Conservation (phyloP, 2,888 invertebrate species). For the Exocentrus adspersus region DNA sequence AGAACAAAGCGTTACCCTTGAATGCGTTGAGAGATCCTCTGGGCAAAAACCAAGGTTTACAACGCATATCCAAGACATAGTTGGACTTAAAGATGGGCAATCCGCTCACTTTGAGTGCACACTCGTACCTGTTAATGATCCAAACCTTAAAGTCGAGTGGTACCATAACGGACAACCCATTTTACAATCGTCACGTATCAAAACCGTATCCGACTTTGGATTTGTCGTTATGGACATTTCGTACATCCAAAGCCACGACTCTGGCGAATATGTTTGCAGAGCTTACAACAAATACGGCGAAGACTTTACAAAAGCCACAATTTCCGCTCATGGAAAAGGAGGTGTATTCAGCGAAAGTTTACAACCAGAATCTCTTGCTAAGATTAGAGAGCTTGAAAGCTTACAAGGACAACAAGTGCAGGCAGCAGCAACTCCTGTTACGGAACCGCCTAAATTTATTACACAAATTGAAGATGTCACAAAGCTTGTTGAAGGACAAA, state of each 20-base stretch:
- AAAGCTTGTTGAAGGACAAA: constrained; percentile 92
- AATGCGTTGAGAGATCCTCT: constrained; percentile 84
- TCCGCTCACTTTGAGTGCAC: constrained; percentile 96
- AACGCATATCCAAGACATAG: constrained; percentile 84
- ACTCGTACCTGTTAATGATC: constrained; percentile 92
- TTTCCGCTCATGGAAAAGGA: constrained; percentile 84
- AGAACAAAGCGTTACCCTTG: constrained; percentile 84
- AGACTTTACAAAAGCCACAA: constrained; percentile 86
- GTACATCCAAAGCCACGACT: constrained; percentile 92
- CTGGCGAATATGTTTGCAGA: constrained; percentile 92
- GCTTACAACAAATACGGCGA: constrained; percentile 93
- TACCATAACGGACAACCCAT: constrained; percentile 93
- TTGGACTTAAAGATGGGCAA: constrained; percentile 90
- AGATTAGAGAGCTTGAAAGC: constrained; percentile 87
- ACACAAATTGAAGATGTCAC: constrained; percentile 87
- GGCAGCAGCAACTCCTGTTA: constrained; percentile 72
- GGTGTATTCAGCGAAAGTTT: constrained; percentile 90
- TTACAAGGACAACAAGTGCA: constrained; percentile 74
- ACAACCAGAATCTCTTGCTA: constrained; percentile 90
- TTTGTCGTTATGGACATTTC: constrained; percentile 94
- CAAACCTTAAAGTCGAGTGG: constrained; percentile 95
- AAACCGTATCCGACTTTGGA: constrained; percentile 94
- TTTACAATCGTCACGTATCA: constrained; percentile 88
- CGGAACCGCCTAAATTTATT: constrained; percentile 88
- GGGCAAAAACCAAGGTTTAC: constrained; percentile 91